Percentiles rank a stretch among this genome's conserved stretches.
Conservation (phyloP, 2,888 invertebrate genomes). For the Micoletzkya japonica region DNA sequence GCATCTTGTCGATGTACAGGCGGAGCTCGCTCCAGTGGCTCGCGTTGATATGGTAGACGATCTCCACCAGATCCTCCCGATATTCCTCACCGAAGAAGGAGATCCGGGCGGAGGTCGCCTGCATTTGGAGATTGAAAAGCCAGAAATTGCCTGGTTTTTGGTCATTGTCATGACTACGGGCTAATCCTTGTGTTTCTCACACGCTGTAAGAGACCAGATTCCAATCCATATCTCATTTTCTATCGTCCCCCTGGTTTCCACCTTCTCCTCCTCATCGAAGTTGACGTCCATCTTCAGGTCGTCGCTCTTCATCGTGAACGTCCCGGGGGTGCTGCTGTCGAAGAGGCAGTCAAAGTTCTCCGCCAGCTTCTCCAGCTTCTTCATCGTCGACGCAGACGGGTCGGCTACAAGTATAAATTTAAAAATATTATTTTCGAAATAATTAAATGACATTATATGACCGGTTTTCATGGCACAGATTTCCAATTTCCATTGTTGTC, state of each 20-base stretch:
- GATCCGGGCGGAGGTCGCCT: background rate
- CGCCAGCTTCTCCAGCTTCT: constrained; percentile 15
- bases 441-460: no score
- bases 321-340: background rate
- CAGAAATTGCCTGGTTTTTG: no score
- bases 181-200: background rate
- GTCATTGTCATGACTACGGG: no score
- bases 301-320: constrained; percentile 13
- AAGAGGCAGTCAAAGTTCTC: background rate
- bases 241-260: constrained; percentile 8
- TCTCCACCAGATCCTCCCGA: constrained; percentile 1
- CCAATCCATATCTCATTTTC: background rate
- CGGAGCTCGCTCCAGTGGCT: constrained; percentile 14
- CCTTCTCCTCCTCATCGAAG: no score
- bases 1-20: background rate
- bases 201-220: background rate
- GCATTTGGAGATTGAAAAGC: background rate
- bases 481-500: background rate
- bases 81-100: constrained; percentile 5
- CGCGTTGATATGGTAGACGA: background rate
- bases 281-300: background rate
- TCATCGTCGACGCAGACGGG: background rate
- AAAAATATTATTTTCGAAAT: background rate
- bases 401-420: constrained; percentile 10
- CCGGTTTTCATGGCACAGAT: no score